Evolutionary conservation across 2,797 vertebrate genomes (phyloP), one percentile per base, ranked within the genome.

Genomic region (Avahi laniger): DNA sequence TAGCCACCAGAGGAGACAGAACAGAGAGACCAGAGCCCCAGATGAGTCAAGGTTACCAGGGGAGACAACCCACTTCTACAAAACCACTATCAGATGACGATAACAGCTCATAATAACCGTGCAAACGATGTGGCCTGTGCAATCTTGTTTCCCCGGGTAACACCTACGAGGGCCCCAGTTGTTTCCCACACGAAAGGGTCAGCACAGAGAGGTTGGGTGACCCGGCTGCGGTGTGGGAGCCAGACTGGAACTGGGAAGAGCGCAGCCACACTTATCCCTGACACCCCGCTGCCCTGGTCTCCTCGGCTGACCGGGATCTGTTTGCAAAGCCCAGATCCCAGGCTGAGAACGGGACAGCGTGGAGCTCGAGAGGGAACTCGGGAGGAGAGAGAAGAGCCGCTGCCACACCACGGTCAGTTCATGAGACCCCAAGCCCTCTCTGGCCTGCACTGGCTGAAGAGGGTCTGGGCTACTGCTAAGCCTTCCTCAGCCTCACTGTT

Each of bases 351-450:
- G 35, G 17, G 67, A n/a, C 59, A 22, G 0, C 0, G 5, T 0
- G n/a, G 57, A 26, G 48, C 18, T 0, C 2, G 48, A 43, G 26
- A 57, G 48, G n/a, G 79, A 7, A 11, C 18, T 30, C 1, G 18
- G n/a, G 63, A 48, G 30, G 26, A 35, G 0, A 22, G 88, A 22
- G 43, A 89, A 28, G 63, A 3, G 35, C 30, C 10, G 35, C 73
- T 43, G 20, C 54, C 3, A 12, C 5, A 11, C 6, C 18, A 18
- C 1, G 0, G 41, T 18, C 4, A 20, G 35, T 24, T 2, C 1
- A 0, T 0, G 35, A 80, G 14, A 46, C 33, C 28, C 30, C 20
- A 35, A 7, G 3, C 15, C 35, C 43, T 10, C 79, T 11, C 54
- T 22, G n/a, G 69, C 30, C 43, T n/a, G 54, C 75, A 33, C 0